Base-by-base conservation (phyloP, 2,888 invertebrate genomes). In the Cheilosia urbana region DNA sequence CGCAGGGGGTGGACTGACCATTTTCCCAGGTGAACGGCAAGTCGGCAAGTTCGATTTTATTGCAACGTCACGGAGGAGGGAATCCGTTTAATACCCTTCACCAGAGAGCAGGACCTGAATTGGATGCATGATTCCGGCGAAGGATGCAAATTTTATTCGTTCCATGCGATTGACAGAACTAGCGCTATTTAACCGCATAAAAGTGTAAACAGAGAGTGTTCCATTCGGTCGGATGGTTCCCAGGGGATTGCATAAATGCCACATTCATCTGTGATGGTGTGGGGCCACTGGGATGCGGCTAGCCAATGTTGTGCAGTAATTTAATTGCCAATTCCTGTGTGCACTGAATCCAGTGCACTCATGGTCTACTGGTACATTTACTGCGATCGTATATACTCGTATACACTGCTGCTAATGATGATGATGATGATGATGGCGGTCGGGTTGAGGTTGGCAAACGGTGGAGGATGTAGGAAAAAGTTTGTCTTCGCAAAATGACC, bases 141-240 rank as follows among this genome's bases (percentile, higher is more conserved):
- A 45, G 73, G 63, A 78, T 79, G 73, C 68, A 79, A 78, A 73
- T 83, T 83, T 83, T 83, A 78, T 83, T 68, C 60, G 66, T 68
- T 78, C 62, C 68, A 72, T 57, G 40, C 79, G 79, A 73, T 78
- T 83, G 66, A 78, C 72, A 60, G 40, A 78, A 78, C 82, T 45
- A 37, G 66, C 66, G 42, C 65, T 66, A 58, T 66, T 65, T 66
- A 40, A 66, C 78, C 72, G 49, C 77, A n/a, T n/a, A 65, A 82
- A 58, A 71, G 77, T 82, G 77, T 65, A 77, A 71, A 77, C 63
- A 69, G 69, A 69, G 68, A 66, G 75, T 62, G 53, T 37, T 72
- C 53, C 49, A 69, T 62, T 63, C 51, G 37, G 27, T 65, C 30
- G 30, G 2, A 40, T 40, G 66, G 17, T 37, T 58, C 49, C 49